Evolutionary conservation across 2,113 vertebrate species (phyloP), one percentile per base, ranked within the genome.

Genomic region (Leptobrachium leishanense): DNA sequence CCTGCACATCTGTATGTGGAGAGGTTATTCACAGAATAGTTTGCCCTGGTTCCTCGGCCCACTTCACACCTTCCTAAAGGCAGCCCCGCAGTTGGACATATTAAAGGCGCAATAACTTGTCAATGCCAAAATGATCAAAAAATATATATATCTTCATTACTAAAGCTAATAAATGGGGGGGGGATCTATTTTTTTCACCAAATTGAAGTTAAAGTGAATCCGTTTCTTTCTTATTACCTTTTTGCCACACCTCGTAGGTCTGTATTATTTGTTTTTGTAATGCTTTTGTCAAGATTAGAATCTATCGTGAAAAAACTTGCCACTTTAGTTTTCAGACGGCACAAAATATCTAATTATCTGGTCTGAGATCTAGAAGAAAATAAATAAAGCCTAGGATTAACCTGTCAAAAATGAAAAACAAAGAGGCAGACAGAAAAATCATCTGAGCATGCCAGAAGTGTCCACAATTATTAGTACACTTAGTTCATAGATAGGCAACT

Each of bases 331-430:
- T 9, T n/a, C 15, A 55, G 65, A 13, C 72, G 40, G 41, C 54
- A 41, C 41, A 8, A 44, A 63, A 70, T 64, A 54, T 50, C 31
- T 10, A 70, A 70, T 62, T 59, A 44, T 55, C 53, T 72, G 43
- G 8, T n/a, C 72, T 63, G 74, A 43, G 6, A 53, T 74, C 39
- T 69, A 54, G 42, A 41, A 13, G 54, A 53, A 81, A 64, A 57
- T 68, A 46, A 74, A 68, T 20, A 75, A 62, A 63, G 43, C 43
- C 15, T 3, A 15, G 77, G 77, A 79, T 79, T 79, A 79, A 15
- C 43, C 70, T 79, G 68, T 79, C 76, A 79, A 62, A 66, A 42
- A 40, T 53, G 5, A 43, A 73, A 62, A 69, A 78, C 39, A 77
- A 11, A 72, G 68, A 46, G 55, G 43, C 70, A 69, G 75, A 75